Percentiles rank a stretch among this genome's conserved stretches.
phyloP scores from a whole-genome alignment of 1,140 invertebrate species.

The Pogonus chalceus region DNA sequence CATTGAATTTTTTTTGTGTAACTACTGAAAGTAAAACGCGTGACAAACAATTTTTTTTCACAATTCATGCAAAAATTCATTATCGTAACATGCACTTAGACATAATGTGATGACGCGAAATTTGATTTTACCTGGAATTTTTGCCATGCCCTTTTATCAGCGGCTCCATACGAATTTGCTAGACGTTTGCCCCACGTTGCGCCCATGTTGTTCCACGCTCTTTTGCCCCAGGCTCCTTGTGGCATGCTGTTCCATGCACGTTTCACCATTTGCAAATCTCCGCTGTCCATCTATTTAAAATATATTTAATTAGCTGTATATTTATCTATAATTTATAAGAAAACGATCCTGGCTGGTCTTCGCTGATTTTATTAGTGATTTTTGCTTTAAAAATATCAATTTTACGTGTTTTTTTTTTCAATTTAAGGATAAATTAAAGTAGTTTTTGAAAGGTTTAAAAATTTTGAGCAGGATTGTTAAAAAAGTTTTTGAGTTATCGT shows the following conservation, averaged over 20 bases:
- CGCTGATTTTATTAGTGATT: too few species aligned
- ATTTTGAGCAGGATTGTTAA: too few species aligned
- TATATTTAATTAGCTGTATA: too few species aligned
- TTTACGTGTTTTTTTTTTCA: too few species aligned
- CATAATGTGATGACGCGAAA: neutral
- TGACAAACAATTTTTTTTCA: neutral
- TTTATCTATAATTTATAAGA: too few species aligned
- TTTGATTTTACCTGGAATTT: constrained; percentile 24
- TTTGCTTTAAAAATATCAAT: too few species aligned
- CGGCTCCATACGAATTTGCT: constrained; percentile 11
- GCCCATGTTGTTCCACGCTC: constrained; percentile 49
- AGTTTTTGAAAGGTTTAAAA: too few species aligned
- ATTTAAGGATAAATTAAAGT: too few species aligned
- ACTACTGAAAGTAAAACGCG: neutral
- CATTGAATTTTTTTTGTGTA: neutral
- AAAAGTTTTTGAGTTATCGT: too few species aligned
- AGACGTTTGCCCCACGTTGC: constrained; percentile 49
- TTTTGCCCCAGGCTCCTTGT: constrained; percentile 41
- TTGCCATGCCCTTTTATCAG: constrained; percentile 30
- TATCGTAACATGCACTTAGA: too few species aligned
- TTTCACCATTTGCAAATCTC: constrained; percentile 16
- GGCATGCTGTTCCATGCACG: constrained; percentile 31
- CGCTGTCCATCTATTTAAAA: neutral
- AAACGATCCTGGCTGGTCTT: too few species aligned
- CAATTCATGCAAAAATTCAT: too few species aligned